phyloP scores from a whole-genome alignment of 53 echinoderm and acorn worm species.

The Glandiceps talaboti region DNA sequence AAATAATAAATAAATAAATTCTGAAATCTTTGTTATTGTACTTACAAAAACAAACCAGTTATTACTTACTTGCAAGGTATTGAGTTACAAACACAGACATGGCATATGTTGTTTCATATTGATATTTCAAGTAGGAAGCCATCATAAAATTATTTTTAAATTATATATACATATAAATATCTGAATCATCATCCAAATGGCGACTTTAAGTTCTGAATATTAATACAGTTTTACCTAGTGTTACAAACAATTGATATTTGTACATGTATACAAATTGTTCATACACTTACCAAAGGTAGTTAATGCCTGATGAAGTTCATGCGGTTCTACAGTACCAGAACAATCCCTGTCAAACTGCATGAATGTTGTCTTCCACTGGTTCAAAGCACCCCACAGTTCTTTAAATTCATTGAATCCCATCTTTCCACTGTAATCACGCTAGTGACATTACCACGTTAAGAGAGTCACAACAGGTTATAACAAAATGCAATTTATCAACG shows the following conservation, averaged over 20 bases:
- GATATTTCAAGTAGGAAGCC: too few species aligned
- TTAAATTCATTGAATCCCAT: conserved; percentile 97
- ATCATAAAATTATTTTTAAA: neutral
- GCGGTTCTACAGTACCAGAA: conserved; percentile 60
- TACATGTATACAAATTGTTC: neutral
- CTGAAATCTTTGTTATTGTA: too few species aligned
- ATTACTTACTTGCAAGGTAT: too few species aligned
- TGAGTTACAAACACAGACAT: too few species aligned
- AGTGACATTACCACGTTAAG: too few species aligned
- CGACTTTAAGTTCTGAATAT: too few species aligned
- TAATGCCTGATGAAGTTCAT: conserved; percentile 53
- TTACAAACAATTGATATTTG: neutral
- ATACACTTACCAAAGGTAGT: conserved; percentile 63
- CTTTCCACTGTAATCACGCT: conserved; percentile 81
- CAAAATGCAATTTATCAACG: too few species aligned
- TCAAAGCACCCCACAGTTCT: conserved; percentile 77
- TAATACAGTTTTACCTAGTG: neutral
- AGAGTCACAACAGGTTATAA: too few species aligned
- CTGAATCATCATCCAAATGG: neutral
- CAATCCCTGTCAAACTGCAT: conserved; percentile 57
- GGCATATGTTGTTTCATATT: too few species aligned
- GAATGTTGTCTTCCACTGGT: conserved; percentile 85
- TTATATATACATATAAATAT: neutral
- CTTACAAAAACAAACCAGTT: too few species aligned
- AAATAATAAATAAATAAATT: too few species aligned